Conservation (phyloP, 2,113 vertebrate genomes). For the Leucoraja erinaceus region DNA sequence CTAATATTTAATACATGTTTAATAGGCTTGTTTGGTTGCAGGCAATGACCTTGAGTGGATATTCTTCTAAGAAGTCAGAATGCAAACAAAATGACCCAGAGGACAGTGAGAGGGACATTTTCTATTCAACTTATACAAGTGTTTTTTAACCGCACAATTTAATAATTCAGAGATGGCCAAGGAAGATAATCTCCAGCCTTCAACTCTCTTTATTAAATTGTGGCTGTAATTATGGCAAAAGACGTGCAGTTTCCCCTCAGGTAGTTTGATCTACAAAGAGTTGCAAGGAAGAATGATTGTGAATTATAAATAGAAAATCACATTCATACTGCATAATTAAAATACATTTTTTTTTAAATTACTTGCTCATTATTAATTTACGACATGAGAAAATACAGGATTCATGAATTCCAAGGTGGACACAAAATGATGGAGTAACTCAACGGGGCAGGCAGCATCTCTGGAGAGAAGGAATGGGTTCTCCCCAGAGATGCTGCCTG, state of each 20-base stretch:
- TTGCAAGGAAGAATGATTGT: conserved; percentile 46
- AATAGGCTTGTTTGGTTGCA: conserved; percentile 20
- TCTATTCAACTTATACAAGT: conserved; percentile 50
- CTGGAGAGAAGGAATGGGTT: too few relatives aligned
- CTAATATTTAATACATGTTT: neutral
- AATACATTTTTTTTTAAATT: conserved; percentile 45
- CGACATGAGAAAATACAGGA: too few relatives aligned
- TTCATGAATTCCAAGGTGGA: neutral
- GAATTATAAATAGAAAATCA: conserved; percentile 39
- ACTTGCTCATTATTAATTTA: neutral
- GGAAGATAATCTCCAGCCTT: conserved; percentile 54
- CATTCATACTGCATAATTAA: conserved; percentile 43
- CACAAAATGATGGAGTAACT: too few relatives aligned
- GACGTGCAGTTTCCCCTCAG: conserved; percentile 52
- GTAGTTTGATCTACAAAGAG: conserved; percentile 54
- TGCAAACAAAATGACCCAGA: conserved; percentile 14
- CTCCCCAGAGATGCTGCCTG: too few relatives aligned
- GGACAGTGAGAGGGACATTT: conserved; percentile 42
- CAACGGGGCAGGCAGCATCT: too few relatives aligned
- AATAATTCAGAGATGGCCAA: conserved; percentile 70
- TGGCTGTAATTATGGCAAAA: conserved; percentile 47
- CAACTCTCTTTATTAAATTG: conserved; percentile 59
- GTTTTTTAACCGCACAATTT: conserved; percentile 47
- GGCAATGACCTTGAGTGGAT: conserved; percentile 4
- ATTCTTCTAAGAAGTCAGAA: neutral